phyloP scores from a whole-genome alignment of 1,140 invertebrate genomes.

The Palaemon carinicauda region DNA sequence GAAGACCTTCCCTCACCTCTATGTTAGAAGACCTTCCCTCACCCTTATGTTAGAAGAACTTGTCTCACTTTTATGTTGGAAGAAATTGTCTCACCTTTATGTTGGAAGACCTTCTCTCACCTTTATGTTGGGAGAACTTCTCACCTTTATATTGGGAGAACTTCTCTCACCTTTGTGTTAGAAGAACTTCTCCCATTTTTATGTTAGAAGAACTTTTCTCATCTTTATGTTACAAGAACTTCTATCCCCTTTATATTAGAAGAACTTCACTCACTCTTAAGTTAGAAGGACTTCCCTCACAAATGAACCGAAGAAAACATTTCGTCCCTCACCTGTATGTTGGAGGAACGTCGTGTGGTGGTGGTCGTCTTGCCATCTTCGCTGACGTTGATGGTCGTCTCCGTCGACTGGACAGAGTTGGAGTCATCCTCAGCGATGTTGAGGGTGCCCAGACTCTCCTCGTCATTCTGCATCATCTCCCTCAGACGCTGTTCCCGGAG shows the following conservation, averaged over 20 bases:
- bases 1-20: too few species aligned
- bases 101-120: not conserved
- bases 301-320: not conserved
- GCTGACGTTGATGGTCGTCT: too few species aligned
- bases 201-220: not conserved
- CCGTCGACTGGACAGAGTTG: too few species aligned
- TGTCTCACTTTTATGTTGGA: too few species aligned
- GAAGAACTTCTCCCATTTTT: not conserved
- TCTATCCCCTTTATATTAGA: slow-evolving; percentile 6
- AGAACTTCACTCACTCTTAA: not conserved
- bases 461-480: slow-evolving; percentile 64
- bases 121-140: not conserved
- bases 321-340: slow-evolving; percentile 4
- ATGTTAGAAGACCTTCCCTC: too few species aligned
- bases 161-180: not conserved
- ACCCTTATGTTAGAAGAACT: too few species aligned
- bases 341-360: slow-evolving; percentile 11
- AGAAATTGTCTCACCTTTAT: too few species aligned
- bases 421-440: slow-evolving; percentile 25
- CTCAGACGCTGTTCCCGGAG: slow-evolving; percentile 79
- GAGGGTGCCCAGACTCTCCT: slow-evolving; percentile 51
- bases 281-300: not conserved
- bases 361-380: not conserved
- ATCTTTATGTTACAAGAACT: slow-evolving; percentile 1
- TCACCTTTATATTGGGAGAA: not conserved